Percentiles rank a stretch among this genome's conserved stretches.
Evolutionary conservation across 1,140 invertebrate genomes (phyloP).

Genomic region (Drosophila lacteicornis): DNA sequence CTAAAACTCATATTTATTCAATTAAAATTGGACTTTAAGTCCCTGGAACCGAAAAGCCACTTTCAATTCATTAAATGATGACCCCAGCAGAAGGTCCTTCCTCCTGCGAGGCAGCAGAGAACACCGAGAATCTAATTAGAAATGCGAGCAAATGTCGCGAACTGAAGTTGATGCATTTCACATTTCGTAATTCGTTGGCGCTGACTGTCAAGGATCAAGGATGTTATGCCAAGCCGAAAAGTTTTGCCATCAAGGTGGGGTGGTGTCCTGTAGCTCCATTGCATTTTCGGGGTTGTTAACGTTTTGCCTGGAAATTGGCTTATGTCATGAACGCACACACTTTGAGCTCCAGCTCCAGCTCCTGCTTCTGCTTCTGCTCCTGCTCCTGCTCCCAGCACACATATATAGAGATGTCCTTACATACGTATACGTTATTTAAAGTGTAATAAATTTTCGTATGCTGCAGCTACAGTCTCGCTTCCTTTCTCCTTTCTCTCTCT

Average conservation of each 20-base stretch:
- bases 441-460: constrained; percentile 68
- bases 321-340: constrained; percentile 43
- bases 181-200: constrained; percentile 20
- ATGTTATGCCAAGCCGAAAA: constrained; percentile 36
- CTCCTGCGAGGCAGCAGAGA: neutral
- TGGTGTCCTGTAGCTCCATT: constrained; percentile 26
- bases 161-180: constrained; percentile 46
- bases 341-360: constrained; percentile 7
- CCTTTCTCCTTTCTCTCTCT: neutral
- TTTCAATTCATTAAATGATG: constrained; percentile 40
- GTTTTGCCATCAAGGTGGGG: constrained; percentile 30
- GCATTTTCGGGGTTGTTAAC: constrained; percentile 51
- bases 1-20: too few species aligned
- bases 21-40: too few species aligned
- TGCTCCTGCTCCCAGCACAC: neutral
- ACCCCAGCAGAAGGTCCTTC: constrained; percentile 10
- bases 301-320: constrained; percentile 58
- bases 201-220: constrained; percentile 26
- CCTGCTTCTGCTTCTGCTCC: neutral
- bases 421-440: constrained; percentile 66
- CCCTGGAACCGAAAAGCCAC: too few species aligned
- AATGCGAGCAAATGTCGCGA: constrained; percentile 56
- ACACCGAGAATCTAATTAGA: constrained; percentile 45
- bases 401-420: constrained; percentile 18
- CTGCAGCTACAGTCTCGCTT: constrained; percentile 22